Evolutionary conservation across 2,888 invertebrate genomes (phyloP), one percentile per base, ranked within the genome.

Genomic region (Julus scanicus): DNA sequence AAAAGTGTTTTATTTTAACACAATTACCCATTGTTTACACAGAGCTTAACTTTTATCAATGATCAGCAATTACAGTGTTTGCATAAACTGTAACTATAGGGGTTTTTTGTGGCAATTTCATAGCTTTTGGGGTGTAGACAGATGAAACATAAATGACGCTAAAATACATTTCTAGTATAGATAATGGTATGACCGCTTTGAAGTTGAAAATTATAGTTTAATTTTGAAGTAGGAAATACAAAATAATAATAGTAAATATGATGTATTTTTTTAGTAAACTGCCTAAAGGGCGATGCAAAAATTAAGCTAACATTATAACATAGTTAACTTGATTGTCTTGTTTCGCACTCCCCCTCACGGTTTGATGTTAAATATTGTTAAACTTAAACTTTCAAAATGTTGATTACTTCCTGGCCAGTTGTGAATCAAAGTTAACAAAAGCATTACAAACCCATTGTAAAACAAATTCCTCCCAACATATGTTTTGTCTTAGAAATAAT

Each of bases 41-140:
- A 37, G 80, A 37, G 80, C 37, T 37, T 80, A 80, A 6, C 80
- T 20, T 80, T 80, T 80, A 80, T 80, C 80, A 29, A 37, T 80
- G 37, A 80, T 80, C 80, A 80, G 80, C 80, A 80, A 80, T 80
- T 80, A 71, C 20, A 37, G 80, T 13, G 80, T 37, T 37, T 80
- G 80, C 11, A 80, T 80, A 37, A 80, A 37, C 80, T 37, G 2
- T 37, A 13, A 29, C 29, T 44, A 44, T 44, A 44, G 6, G 6
- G 37, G 8, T 80, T 80, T 80, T 80, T 80, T 80, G n/a, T 63
- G 13, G 37, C 37, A 80, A 80, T 80, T 80, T 80, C 13, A 13
- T 9, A 6, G 29, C 20, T 71, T 71, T 37, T 11, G 20, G 11
- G 11, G 37, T 37, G 13, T 29, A 71, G 29, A 5, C 63, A 6